Base-by-base conservation (phyloP, 2,113 vertebrate genomes). In the Xiphophorus hellerii region DNA sequence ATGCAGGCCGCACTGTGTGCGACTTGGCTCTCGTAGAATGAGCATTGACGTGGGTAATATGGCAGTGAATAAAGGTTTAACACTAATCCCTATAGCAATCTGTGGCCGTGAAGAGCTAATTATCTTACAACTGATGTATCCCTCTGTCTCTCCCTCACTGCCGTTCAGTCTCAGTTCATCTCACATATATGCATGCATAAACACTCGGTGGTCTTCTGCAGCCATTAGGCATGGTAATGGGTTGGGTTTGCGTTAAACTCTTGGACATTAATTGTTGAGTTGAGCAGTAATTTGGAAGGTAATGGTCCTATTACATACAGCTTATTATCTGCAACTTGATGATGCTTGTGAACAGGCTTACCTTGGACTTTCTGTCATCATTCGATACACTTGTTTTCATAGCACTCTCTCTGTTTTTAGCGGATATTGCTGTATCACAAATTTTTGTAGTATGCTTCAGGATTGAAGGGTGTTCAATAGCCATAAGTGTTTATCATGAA, bases 101-200 rank as follows among this genome's bases (percentile, higher is more conserved):
- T 91, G 88, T 85, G 88, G 87, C 86, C 83, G 82, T 77, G 84
- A 69, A 71, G 77, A 75, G 73, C 80, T 90, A 93, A 92, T 94
- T 91, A 89, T 83, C 80, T 81, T 62, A 70, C 77, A 28, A 27
- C 86, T 80, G 74, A 74, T 78, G 64, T 71, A 58, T 69, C 69
- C 66, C 14, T 64, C 37, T 60, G 48, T 61, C 70, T 58, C 42
- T 81, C 64, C 67, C 31, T 61, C 76, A 39, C 44, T 71, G 60
- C 78, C 76, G 44, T 61, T 87, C 73, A 69, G 60, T 67, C 62
- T 68, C 76, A 70, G 66, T 87, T 63, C 42, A 51, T 70, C 65
- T 69, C 76, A 66, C 73, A 51, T 27, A 51, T 27, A 48, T 35
- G 69, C 74, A 70, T 51, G 35, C 82, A 81, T 74, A 76, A 80